A percentile compares a stretch with the other conserved stretches of the same genome.
Evolutionary conservation across 1,140 invertebrate species (phyloP).

Genomic region (Drosophila ananassae): DNA sequence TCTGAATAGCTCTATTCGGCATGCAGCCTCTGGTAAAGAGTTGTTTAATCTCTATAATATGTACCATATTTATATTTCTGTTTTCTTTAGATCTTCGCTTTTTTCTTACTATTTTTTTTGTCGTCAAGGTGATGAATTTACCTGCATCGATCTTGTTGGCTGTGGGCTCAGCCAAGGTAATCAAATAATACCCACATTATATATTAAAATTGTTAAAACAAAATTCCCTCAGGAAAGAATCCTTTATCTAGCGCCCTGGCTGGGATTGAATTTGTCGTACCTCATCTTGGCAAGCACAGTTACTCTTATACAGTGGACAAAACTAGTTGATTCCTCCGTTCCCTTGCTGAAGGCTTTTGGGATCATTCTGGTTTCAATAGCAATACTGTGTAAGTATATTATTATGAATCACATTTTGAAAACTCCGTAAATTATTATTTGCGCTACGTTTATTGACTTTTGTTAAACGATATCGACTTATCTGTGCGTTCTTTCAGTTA

Average conservation of each 20-base stretch:
- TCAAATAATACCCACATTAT: background rate
- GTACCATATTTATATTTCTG: background rate
- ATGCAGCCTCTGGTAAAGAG: background rate
- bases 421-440: background rate
- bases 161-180: background rate
- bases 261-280: background rate
- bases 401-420: background rate
- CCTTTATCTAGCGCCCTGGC: background rate
- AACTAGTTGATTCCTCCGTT: background rate
- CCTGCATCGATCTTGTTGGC: background rate
- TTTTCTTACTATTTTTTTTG: background rate
- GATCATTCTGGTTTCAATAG: background rate
- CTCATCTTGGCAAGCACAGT: background rate
- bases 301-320: background rate
- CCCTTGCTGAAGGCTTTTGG: background rate
- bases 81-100: background rate
- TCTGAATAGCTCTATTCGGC: background rate
- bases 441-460: background rate
- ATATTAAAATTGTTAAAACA: background rate
- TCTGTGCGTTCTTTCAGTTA: background rate
- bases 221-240: background rate
- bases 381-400: background rate
- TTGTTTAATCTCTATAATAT: background rate
- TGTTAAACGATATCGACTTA: background rate
- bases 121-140: background rate